Conservation (phyloP, 23 tunicate species). For the Styela plicata region DNA sequence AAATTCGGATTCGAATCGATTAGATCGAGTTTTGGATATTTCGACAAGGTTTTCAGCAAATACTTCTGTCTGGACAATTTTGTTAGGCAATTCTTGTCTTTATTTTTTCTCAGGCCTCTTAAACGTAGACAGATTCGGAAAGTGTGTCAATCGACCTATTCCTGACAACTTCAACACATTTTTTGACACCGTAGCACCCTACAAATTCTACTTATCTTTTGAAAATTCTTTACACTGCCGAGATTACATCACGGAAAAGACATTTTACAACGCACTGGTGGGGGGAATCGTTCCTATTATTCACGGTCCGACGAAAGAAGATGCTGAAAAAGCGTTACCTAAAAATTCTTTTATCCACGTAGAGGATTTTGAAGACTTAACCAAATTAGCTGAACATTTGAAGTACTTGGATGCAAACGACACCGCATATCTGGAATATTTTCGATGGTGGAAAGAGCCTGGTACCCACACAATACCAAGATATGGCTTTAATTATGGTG, state of each 20-base stretch:
- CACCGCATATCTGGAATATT: constrained; percentile 60
- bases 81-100: too few relatives aligned
- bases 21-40: too few relatives aligned
- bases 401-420: constrained; percentile 38
- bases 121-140: constrained; percentile 28
- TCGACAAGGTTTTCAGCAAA: too few relatives aligned
- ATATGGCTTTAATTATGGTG: constrained; percentile 27
- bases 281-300: constrained; percentile 51
- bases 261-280: constrained; percentile 32
- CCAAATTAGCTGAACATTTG: constrained; percentile 34
- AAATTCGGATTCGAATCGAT: too few relatives aligned
- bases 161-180: background rate
- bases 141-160: constrained; percentile 14
- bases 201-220: constrained; percentile 73
- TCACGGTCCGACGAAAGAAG: constrained; percentile 33
- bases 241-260: constrained; percentile 61
- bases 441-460: constrained; percentile 56
- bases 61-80: too few relatives aligned
- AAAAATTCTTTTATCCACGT: constrained; percentile 46
- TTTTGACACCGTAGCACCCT: constrained; percentile 20
- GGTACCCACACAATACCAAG: constrained; percentile 38
- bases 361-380: constrained; percentile 53
- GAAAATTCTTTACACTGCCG: constrained; percentile 56
- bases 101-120: constrained; percentile 3
- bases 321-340: constrained; percentile 41